Conservation (phyloP, 1,140 invertebrate species). For the Cheumatopsyche charites region DNA sequence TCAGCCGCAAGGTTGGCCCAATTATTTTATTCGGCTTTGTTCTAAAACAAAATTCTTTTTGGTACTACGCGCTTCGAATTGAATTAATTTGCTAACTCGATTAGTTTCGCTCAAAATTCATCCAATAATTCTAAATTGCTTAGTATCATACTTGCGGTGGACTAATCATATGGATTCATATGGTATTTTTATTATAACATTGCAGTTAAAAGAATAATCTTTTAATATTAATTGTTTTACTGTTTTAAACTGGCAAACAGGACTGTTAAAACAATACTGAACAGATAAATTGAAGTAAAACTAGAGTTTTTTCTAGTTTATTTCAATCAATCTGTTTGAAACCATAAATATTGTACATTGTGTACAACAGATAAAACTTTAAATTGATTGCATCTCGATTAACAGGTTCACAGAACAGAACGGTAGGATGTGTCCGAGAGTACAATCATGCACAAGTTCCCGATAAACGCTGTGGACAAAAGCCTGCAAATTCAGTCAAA, state of each 20-base stretch:
- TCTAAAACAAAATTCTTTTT: neutral
- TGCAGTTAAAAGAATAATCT: too few species aligned
- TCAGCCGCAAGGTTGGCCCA: neutral
- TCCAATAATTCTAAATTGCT: neutral
- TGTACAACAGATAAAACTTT: too few species aligned
- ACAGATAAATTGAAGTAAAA: too few species aligned
- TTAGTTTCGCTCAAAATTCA: neutral
- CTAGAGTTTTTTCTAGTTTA: too few species aligned
- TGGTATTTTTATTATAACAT: too few species aligned
- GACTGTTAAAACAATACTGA: too few species aligned
- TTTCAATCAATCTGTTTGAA: too few species aligned
- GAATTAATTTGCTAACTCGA: neutral
- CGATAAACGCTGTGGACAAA: slow-evolving; percentile 42
- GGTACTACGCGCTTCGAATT: neutral
- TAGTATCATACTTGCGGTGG: neutral
- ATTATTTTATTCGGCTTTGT: slow-evolving; percentile 1
- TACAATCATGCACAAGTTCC: slow-evolving; percentile 35
- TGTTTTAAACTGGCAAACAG: too few species aligned
- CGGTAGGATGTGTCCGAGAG: slow-evolving; percentile 41
- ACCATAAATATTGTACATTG: too few species aligned
- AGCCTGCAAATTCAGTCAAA: slow-evolving; percentile 44
- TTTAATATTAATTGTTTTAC: too few species aligned
- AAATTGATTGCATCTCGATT: too few species aligned
- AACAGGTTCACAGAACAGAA: slow-evolving; percentile 41
- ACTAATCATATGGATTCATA: too few species aligned